Evolutionary conservation across 2,113 vertebrate species (phyloP).

Genomic region (Hyperoodon ampullatus): DNA sequence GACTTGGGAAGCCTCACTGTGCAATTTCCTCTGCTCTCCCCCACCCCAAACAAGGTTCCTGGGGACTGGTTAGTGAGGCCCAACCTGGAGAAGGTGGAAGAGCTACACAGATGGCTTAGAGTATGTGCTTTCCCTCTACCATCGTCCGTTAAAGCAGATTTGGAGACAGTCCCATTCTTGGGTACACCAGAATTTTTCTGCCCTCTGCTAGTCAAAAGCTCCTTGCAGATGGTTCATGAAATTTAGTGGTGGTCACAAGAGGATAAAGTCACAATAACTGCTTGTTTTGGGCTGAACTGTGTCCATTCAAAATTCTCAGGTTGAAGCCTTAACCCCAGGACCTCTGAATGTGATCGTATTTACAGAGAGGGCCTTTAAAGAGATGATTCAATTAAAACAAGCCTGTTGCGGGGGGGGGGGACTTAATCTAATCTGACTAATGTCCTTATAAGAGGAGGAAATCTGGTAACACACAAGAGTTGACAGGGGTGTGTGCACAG

Average conservation of each 20-base stretch:
- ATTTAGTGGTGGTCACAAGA: neutral
- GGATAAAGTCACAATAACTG: neutral
- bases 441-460: neutral
- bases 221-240: neutral
- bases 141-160: neutral
- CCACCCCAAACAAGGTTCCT: neutral
- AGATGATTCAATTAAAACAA: neutral
- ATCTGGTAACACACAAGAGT: neutral
- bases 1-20: neutral
- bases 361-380: neutral
- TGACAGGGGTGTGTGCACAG: rapidly evolving
- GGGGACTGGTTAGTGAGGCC: neutral
- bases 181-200: neutral
- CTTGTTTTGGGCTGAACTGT: neutral
- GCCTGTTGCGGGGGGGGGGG: too few relatives aligned
- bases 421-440: neutral
- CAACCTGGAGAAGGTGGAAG: neutral
- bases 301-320: neutral
- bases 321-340: neutral
- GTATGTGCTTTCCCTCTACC: neutral
- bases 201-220: neutral
- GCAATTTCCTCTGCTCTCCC: neutral
- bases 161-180: neutral
- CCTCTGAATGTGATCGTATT: neutral
- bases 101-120: neutral